phyloP scores from a whole-genome alignment of 1,140 invertebrate species.

The Drosophila hydei region DNA sequence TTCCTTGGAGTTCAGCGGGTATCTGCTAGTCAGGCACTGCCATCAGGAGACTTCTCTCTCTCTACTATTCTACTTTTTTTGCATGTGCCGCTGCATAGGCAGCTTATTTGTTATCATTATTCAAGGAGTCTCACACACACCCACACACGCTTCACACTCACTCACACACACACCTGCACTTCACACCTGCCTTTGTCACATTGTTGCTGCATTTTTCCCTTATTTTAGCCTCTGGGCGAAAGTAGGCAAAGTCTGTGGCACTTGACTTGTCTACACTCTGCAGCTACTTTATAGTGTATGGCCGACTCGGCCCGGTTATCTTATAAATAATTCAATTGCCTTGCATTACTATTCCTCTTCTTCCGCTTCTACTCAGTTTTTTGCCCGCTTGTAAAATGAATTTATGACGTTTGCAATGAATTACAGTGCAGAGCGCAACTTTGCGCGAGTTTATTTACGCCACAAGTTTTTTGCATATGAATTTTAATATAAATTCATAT shows the following conservation, averaged over 20 bases:
- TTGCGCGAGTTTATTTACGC: conserved; percentile 39
- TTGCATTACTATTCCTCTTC: background rate
- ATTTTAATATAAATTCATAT: conserved; percentile 28
- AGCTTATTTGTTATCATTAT: conserved; percentile 45
- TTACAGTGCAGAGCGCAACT: conserved; percentile 16
- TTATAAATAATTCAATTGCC: conserved; percentile 47
- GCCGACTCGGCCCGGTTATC: background rate
- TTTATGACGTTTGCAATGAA: conserved; percentile 48
- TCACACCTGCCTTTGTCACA: conserved; percentile 6
- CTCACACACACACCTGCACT: background rate
- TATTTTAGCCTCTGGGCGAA: background rate
- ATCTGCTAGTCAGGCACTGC: background rate
- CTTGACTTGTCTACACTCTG: conserved; percentile 30
- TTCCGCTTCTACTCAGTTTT: conserved; percentile 8
- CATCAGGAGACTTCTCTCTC: background rate
- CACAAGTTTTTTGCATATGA: conserved; percentile 51
- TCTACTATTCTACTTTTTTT: background rate
- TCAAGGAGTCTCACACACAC: conserved; percentile 1
- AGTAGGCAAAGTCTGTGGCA: conserved; percentile 9
- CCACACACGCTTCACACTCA: background rate
- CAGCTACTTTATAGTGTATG: background rate
- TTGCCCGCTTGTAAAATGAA: conserved; percentile 19
- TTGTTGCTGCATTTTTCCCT: conserved; percentile 7
- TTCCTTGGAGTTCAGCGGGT: no score
- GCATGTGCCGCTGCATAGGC: conserved; percentile 2